Evolutionary conservation across 2,113 vertebrate genomes (phyloP).

Genomic region (Micronisus gabar): DNA sequence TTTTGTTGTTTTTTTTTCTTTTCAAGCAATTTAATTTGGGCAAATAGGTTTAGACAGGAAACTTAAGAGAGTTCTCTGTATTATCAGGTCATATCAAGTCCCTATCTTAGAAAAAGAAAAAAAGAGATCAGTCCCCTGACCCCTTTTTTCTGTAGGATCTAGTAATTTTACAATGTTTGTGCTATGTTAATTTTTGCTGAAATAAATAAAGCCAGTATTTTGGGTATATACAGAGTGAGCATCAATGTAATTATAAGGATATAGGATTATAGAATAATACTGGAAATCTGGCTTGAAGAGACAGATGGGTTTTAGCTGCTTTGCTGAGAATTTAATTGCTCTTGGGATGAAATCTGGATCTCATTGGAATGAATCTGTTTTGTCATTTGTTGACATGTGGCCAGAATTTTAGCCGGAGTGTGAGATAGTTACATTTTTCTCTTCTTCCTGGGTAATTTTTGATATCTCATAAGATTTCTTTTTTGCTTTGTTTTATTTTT

Average conservation of each 20-base stretch:
- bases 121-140: not conserved
- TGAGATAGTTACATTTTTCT: not conserved
- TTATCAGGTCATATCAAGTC: not conserved
- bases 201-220: not conserved
- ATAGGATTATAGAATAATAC: not conserved
- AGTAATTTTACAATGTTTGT: not conserved
- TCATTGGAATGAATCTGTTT: not conserved
- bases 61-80: not conserved
- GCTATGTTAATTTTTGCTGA: not conserved
- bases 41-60: not conserved
- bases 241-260: not conserved
- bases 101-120: not conserved
- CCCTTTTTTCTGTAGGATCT: not conserved
- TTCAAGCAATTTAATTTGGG: not conserved
- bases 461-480: not conserved
- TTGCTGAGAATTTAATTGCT: conserved; percentile 20
- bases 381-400: not conserved
- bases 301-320: conserved; percentile 17
- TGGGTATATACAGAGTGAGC: not conserved
- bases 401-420: not conserved
- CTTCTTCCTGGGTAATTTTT: not conserved
- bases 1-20: fast-evolving
- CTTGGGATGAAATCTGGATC: not conserved
- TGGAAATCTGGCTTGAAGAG: not conserved
- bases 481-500: not conserved